Evolutionary conservation across 1,140 invertebrate species (phyloP).

Genomic region (Helicoverpa armigera): DNA sequence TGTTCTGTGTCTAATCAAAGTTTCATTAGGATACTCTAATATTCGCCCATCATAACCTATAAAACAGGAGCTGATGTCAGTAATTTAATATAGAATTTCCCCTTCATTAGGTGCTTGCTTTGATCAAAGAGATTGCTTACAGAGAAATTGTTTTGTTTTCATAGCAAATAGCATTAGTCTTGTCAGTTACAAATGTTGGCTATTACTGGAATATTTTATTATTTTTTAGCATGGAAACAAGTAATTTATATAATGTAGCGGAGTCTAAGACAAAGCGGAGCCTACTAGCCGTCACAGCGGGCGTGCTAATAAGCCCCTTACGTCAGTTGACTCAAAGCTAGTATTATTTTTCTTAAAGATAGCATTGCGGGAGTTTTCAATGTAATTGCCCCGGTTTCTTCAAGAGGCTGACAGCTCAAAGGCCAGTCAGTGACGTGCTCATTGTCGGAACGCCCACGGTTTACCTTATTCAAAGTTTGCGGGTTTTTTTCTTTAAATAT

Average conservation of each 20-base stretch:
- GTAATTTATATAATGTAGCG: slow-evolving; percentile 48
- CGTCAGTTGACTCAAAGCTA: slow-evolving; percentile 75
- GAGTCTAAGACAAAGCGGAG: slow-evolving; percentile 64
- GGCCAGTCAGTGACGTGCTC: slow-evolving; percentile 78
- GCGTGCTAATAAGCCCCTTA: slow-evolving; percentile 82
- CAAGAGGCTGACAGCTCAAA: slow-evolving; percentile 84
- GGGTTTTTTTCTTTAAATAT: slow-evolving; percentile 75
- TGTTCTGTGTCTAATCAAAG: slow-evolving; percentile 46
- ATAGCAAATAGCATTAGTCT: slow-evolving; percentile 38
- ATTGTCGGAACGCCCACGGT: slow-evolving; percentile 83
- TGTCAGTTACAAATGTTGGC: slow-evolving; percentile 47
- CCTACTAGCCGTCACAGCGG: slow-evolving; percentile 62
- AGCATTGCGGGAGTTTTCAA: slow-evolving; percentile 83
- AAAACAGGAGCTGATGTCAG: slow-evolving; percentile 51
- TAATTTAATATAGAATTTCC: slow-evolving; percentile 44
- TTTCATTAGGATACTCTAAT: slow-evolving; percentile 33
- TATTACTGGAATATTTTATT: slow-evolving; percentile 47
- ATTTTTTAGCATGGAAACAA: slow-evolving; percentile 47
- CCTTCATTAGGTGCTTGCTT: slow-evolving; percentile 49
- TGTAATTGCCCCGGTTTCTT: slow-evolving; percentile 85
- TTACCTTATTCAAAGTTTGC: slow-evolving; percentile 80
- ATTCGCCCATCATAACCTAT: slow-evolving; percentile 43
- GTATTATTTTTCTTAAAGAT: slow-evolving; percentile 83
- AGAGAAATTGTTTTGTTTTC: slow-evolving; percentile 44
- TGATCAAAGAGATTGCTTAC: slow-evolving; percentile 36